Evolutionary conservation across 1,140 invertebrate species (phyloP).

Genomic region (Cotesia typhae): DNA sequence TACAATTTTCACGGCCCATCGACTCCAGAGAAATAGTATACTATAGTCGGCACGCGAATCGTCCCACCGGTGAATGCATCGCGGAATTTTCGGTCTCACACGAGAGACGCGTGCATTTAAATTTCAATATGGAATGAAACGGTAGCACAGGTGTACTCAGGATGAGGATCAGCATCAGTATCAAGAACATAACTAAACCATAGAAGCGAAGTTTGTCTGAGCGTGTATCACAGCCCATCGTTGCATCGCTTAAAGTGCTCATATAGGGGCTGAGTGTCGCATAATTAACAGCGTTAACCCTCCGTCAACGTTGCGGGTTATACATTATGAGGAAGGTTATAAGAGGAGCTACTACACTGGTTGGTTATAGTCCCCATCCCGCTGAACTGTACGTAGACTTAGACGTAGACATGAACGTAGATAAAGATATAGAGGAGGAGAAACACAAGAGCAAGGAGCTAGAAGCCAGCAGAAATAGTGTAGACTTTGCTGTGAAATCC

Average conservation of each 20-base stretch:
- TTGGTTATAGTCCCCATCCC: not conserved
- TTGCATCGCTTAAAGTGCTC: constrained; percentile 14
- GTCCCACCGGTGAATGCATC: not conserved
- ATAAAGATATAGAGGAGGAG: too few species aligned
- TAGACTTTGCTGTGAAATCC: constrained; percentile 4
- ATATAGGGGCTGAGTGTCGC: constrained; percentile 15
- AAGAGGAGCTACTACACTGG: not conserved
- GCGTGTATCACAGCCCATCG: constrained; percentile 4
- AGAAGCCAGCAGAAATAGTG: not conserved
- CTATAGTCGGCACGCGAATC: not conserved
- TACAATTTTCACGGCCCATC: constrained; percentile 9
- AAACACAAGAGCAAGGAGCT: too few species aligned
- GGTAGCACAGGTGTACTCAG: too few species aligned
- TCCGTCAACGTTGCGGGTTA: constrained; percentile 17
- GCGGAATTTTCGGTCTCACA: not conserved
- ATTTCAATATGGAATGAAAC: constrained; percentile 19
- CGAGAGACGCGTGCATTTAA: not conserved
- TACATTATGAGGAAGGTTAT: too few species aligned
- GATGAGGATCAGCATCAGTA: too few species aligned
- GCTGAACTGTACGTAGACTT: too few species aligned
- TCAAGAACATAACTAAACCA: too few species aligned
- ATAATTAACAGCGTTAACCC: constrained; percentile 24
- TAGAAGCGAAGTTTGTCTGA: not conserved
- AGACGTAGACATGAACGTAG: too few species aligned
- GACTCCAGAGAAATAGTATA: not conserved